Evolutionary conservation across 2,888 invertebrate genomes (phyloP).

Genomic region (Agapostemon virescens): DNA sequence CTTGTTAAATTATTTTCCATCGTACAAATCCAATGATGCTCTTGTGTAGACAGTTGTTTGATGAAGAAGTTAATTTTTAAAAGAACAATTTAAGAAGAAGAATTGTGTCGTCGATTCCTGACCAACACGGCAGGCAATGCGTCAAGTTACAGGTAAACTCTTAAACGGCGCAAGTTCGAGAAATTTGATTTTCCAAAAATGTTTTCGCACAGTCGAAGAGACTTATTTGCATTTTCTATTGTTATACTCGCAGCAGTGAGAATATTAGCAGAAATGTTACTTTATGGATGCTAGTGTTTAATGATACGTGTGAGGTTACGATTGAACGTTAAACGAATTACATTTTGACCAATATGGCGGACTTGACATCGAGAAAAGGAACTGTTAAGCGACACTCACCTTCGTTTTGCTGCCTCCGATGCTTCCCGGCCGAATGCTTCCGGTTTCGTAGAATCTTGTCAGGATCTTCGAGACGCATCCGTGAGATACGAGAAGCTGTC

Average conservation of each 20-base stretch:
- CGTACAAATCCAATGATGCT: no score
- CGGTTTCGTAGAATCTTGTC: constrained; percentile 97
- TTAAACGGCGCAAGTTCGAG: no score
- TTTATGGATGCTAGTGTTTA: no score
- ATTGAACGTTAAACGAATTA: neutral
- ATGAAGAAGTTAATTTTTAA: no score
- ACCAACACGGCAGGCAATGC: no score
- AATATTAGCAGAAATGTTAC: neutral
- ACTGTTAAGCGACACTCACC: constrained; percentile 82
- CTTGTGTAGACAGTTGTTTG: no score
- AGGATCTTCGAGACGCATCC: constrained; percentile 98
- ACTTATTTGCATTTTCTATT: neutral
- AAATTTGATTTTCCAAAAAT: neutral
- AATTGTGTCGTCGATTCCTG: no score
- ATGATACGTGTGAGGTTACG: no score
- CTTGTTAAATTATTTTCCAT: no score
- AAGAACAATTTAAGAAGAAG: no score
- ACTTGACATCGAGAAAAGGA: neutral
- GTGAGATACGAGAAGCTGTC: constrained; percentile 96
- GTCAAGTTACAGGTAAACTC: no score
- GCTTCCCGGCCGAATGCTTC: constrained; percentile 96
- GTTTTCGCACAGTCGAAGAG: neutral
- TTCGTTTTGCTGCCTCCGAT: constrained; percentile 97
- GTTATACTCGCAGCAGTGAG: no score
- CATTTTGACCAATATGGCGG: neutral